Evolutionary conservation across 2,888 invertebrate genomes (phyloP).

Genomic region (Phragmatobia fuliginosa): DNA sequence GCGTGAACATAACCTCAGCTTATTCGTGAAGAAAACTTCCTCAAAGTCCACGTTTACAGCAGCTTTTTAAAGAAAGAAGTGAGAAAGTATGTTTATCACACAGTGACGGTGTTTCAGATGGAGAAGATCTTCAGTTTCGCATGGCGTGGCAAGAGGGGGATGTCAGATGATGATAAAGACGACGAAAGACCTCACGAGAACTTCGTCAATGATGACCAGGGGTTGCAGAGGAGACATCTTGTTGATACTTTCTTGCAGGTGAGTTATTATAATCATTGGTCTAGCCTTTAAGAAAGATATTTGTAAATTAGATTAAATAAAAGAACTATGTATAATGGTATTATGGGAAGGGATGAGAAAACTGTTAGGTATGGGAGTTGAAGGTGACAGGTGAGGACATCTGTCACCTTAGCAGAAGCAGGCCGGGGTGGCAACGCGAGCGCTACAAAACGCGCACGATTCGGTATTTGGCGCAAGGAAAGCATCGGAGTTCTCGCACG

Average conservation of each 20-base stretch:
- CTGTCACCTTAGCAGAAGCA: too few species aligned
- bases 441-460: too few species aligned
- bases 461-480: too few species aligned
- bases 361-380: too few species aligned
- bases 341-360: too few species aligned
- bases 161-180: conserved; percentile 68
- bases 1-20: neutral
- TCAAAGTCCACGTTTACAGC: neutral
- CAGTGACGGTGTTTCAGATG: conserved; percentile 88
- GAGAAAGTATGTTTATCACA: neutral
- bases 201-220: conserved; percentile 92
- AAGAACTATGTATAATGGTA: too few species aligned
- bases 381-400: too few species aligned
- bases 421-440: too few species aligned
- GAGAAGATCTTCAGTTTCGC: conserved; percentile 97
- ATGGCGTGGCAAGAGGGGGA: conserved; percentile 94
- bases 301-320: too few species aligned
- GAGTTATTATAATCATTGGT: neutral
- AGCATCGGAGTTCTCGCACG: too few species aligned
- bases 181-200: conserved; percentile 80
- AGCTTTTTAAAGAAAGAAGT: neutral
- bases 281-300: too few species aligned
- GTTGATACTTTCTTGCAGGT: conserved; percentile 95
- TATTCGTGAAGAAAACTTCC: neutral
- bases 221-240: conserved; percentile 87